Evolutionary conservation across 1,140 invertebrate species (phyloP).

Genomic region (Drosophila chauvacae): DNA sequence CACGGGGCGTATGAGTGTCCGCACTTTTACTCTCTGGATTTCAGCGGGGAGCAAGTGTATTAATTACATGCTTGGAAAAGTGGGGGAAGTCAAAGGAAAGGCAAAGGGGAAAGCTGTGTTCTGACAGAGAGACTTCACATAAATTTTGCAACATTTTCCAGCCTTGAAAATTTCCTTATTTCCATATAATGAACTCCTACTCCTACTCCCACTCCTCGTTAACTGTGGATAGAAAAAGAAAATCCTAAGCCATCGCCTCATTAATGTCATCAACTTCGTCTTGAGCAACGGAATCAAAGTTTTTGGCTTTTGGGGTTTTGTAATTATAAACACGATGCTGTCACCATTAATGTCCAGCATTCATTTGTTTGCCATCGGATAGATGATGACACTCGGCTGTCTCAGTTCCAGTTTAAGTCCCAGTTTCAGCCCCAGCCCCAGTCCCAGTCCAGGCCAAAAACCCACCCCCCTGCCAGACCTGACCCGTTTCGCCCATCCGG

Average conservation of each 20-base stretch:
- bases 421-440: neutral
- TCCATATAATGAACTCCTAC: neutral
- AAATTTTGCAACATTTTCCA: no score
- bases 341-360: constrained; percentile 59
- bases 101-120: no score
- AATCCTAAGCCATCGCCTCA: constrained; percentile 14
- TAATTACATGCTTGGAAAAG: constrained; percentile 18
- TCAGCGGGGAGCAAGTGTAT: constrained; percentile 5
- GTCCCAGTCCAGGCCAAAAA: neutral
- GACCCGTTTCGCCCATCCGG: constrained; percentile 18
- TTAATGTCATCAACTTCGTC: constrained; percentile 51
- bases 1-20: constrained; percentile 36
- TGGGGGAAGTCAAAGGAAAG: neutral
- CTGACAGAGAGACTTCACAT: no score
- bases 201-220: neutral
- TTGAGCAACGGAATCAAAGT: constrained; percentile 45
- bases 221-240: neutral
- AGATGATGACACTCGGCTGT: constrained; percentile 42
- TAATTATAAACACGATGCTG: constrained; percentile 62
- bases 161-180: neutral
- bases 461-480: neutral
- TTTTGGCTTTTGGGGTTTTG: constrained; percentile 56
- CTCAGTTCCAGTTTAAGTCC: neutral
- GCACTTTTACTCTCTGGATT: constrained; percentile 34
- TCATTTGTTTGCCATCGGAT: constrained; percentile 49